Conservation (phyloP, 2,797 vertebrate genomes). For the Oryzias sinensis region DNA sequence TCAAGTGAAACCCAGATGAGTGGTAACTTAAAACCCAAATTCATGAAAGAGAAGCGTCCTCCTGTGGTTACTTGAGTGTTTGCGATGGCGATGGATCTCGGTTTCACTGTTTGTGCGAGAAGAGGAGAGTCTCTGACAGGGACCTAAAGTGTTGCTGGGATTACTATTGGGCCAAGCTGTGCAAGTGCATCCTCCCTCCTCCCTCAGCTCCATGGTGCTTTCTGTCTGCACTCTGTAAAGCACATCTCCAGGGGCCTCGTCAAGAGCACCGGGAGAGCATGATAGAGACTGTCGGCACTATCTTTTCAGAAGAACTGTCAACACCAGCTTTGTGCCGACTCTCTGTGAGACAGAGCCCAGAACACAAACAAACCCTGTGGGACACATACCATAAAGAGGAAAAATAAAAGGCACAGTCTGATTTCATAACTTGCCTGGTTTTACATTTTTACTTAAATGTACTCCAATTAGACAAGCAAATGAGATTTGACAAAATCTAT, state of each 20-base stretch:
- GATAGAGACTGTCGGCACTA: slow-evolving; percentile 71
- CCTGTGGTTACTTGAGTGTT: slow-evolving; percentile 12
- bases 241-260: slow-evolving; percentile 63
- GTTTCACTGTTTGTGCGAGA: slow-evolving; percentile 33
- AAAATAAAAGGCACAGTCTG: slow-evolving; percentile 20
- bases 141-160: slow-evolving; percentile 19
- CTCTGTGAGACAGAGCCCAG: slow-evolving; percentile 52
- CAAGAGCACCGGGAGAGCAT: slow-evolving; percentile 65
- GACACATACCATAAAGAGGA: slow-evolving; percentile 27
- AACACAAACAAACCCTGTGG: slow-evolving; percentile 68
- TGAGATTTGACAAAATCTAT: slow-evolving; percentile 22
- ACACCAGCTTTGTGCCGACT: slow-evolving; percentile 66
- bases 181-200: slow-evolving; percentile 37
- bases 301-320: slow-evolving; percentile 72
- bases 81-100: slow-evolving; percentile 19
- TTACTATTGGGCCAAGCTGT: slow-evolving; percentile 35
- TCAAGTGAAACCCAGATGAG: slow-evolving; percentile 16
- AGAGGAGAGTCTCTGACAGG: slow-evolving; percentile 19
- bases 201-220: slow-evolving; percentile 36
- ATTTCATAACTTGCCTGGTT: slow-evolving; percentile 18
- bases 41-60: slow-evolving; percentile 13
- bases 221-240: slow-evolving; percentile 37
- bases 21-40: slow-evolving; percentile 22
- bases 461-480: slow-evolving; percentile 28
- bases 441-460: slow-evolving; percentile 22